A percentile compares a stretch with the other conserved stretches of the same genome.
Evolutionary conservation across 2,113 vertebrate species (phyloP).

Genomic region (Cyprinodon brontotheroides): DNA sequence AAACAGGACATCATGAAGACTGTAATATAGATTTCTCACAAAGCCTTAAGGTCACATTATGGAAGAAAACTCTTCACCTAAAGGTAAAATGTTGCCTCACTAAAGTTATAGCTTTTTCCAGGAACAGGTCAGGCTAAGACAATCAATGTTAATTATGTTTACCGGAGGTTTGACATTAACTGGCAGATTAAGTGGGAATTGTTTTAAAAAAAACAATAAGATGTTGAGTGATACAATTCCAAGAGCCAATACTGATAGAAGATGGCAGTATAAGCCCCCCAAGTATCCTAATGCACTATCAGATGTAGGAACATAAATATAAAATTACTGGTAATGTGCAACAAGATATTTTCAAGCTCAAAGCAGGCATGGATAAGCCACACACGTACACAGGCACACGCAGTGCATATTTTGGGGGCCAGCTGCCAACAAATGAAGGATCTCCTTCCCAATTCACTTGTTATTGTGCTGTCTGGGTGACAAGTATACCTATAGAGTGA

Average conservation of each 20-base stretch:
- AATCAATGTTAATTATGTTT: constrained; percentile 74
- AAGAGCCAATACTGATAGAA: constrained; percentile 12
- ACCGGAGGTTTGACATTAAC: constrained; percentile 50
- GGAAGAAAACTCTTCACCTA: constrained; percentile 56
- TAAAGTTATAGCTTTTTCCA: constrained; percentile 52
- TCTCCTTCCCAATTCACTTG: constrained; percentile 84
- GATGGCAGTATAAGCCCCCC: not conserved
- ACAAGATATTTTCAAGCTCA: constrained; percentile 14
- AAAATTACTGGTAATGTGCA: constrained; percentile 19
- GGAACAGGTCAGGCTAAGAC: constrained; percentile 25
- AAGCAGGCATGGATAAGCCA: constrained; percentile 14
- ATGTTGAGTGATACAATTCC: constrained; percentile 10
- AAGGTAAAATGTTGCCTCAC: constrained; percentile 64
- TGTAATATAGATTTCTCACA: not conserved
- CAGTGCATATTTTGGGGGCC: constrained; percentile 70
- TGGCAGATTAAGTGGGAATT: constrained; percentile 42
- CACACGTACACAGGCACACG: constrained; percentile 32
- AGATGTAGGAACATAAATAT: constrained; percentile 9
- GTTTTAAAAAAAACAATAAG: constrained; percentile 23
- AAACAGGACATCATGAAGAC: constrained; percentile 6
- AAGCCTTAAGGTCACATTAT: constrained; percentile 50
- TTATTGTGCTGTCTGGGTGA: constrained; percentile 87
- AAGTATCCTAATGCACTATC: not conserved
- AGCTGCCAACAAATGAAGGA: constrained; percentile 81
- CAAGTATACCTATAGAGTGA: constrained; percentile 88